Evolutionary conservation across 2,113 vertebrate species (phyloP).

Genomic region (Cebidichthys violaceus): DNA sequence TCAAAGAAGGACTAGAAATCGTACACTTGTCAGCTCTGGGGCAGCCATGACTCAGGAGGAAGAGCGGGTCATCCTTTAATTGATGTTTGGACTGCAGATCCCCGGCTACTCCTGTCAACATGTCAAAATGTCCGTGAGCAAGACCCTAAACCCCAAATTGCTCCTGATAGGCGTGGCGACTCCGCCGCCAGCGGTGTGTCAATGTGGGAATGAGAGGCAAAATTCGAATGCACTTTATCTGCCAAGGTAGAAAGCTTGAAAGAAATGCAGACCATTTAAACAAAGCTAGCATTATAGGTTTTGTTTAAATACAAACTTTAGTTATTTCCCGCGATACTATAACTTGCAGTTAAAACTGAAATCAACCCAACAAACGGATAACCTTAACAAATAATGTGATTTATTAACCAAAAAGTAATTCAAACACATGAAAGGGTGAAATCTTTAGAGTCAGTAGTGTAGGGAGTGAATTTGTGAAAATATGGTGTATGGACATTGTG

Average conservation of each 20-base stretch:
- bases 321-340: background rate
- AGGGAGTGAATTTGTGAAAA: too few species aligned
- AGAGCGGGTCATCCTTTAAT: background rate
- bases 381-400: background rate
- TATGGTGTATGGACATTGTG: too few species aligned
- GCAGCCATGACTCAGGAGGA: background rate
- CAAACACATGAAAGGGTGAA: too few species aligned
- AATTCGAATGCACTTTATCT: background rate
- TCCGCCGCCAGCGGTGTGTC: background rate
- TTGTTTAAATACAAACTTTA: background rate
- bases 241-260: background rate
- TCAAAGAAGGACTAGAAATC: background rate
- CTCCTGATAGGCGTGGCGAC: background rate
- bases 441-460: too few species aligned
- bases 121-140: conserved; percentile 5
- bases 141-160: background rate
- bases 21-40: conserved; percentile 2
- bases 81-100: background rate
- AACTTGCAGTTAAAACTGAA: background rate
- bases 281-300: background rate
- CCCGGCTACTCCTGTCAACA: background rate
- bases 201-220: background rate
- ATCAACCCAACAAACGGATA: background rate
- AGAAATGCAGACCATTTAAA: background rate
- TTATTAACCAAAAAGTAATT: background rate